A percentile compares a stretch with the other conserved stretches of the same genome.
phyloP scores from a whole-genome alignment of 1,140 invertebrate species.

The Portunus trituberculatus region DNA sequence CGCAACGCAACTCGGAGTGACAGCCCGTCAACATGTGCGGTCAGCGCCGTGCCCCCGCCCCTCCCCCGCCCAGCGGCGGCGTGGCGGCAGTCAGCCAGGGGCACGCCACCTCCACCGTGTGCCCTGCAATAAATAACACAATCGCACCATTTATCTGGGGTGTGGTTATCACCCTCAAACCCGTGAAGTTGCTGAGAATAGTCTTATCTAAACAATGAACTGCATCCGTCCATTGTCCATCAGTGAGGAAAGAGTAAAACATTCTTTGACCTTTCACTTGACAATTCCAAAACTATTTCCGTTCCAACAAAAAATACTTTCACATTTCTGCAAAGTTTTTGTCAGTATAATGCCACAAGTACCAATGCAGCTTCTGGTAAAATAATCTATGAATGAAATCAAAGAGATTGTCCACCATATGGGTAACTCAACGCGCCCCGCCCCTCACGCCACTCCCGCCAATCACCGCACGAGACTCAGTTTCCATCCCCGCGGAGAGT shows the following conservation, averaged over 20 bases:
- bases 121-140: no score
- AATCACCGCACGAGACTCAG: not conserved
- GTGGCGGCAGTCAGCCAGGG: not conserved
- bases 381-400: not conserved
- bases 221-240: no score
- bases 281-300: not conserved
- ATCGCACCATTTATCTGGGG: not conserved
- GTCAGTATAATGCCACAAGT: not conserved
- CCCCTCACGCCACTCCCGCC: not conserved
- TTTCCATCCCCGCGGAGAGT: not conserved
- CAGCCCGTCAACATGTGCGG: slow-evolving; percentile 52
- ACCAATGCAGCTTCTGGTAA: not conserved
- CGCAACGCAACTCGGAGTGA: slow-evolving; percentile 56
- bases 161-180: not conserved
- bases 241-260: no score
- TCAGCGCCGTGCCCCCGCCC: slow-evolving; percentile 30
- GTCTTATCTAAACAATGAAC: no score
- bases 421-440: not conserved
- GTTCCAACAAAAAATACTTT: not conserved
- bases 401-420: not conserved
- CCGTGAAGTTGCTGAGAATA: no score
- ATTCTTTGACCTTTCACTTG: no score
- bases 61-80: not conserved
- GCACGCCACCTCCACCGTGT: not conserved
- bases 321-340: not conserved